Evolutionary conservation across 2,888 invertebrate genomes (phyloP), one percentile per base, ranked within the genome.

Genomic region (Plagodis dolabraria): DNA sequence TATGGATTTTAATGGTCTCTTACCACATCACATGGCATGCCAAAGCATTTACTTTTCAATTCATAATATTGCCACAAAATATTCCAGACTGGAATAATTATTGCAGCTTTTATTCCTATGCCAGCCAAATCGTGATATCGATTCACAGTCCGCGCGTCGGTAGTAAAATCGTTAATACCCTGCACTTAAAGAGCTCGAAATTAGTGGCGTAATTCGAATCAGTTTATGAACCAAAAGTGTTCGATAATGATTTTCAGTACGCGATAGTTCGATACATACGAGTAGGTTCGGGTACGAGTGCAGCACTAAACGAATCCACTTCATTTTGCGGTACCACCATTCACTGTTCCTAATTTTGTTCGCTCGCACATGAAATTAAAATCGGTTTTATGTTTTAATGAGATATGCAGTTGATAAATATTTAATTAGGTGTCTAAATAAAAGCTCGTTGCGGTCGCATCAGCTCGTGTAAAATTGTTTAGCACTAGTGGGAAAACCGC

Each of bases 391-490:
- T 89, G 89, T 89, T 86, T 88, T 85, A 90, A 88, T 88, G 89
- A 84, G 88, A 89, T 89, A 89, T 89, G 86, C 87, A 88, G 87
- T 92, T 87, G 88, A 91, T 92, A 88, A 89, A 92, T 92, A 90
- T 90, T 91, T 90, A 92, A 92, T 92, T 91, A 89, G 89, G 88
- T 89, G 86, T 86, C 91, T 91, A 92, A 92, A 91, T 92, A 92
- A 90, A 89, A 86, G 87, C 86, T 77, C 68, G 75, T 75, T 91
- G 87, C 71, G 89, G 89, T 85, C 72, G 57, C 66, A 77, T 79
- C 79, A 79, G 77, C 79, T 75, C 72, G 76, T 85, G 85, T 84
- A 83, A 85, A 83, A 83, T 84, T 35, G 77, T 80, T 82, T 75
- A 68, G 67, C 63, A 67, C 70, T 36, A 74, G 72, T 73, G 68